A percentile compares a stretch with the other conserved stretches of the same genome.
These are phyloP conservation scores for Tetraodon nigroviridis DNA, from an alignment of 2,113 vertebrate species.

Conservation along the genomic window DNA sequence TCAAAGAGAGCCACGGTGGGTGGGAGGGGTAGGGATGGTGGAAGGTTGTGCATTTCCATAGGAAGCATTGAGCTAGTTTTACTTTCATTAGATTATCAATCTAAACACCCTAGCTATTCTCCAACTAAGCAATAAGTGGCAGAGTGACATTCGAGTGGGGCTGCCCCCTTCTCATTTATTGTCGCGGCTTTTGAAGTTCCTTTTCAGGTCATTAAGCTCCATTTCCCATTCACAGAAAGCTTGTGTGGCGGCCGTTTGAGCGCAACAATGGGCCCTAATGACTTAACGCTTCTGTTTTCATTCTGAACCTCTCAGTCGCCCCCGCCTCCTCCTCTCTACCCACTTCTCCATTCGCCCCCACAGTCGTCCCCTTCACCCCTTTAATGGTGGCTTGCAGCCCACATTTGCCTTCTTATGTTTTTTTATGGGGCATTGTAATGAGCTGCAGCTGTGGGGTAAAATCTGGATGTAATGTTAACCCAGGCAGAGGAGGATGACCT, in stretches of 20 bases:
- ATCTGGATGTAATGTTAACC: conserved; percentile 79
- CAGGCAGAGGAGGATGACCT: conserved; percentile 77
- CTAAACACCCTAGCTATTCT: conserved; percentile 74
- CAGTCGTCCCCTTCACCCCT: conserved; percentile 61
- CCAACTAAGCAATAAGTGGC: conserved; percentile 68
- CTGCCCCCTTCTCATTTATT: conserved; percentile 68
- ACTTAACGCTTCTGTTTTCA: conserved; percentile 80
- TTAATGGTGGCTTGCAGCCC: conserved; percentile 64
- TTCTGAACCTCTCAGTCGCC: conserved; percentile 67
- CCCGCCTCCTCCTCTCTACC: conserved; percentile 43
- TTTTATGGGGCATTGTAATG: conserved; percentile 81
- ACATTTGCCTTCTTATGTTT: conserved; percentile 62
- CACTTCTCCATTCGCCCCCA: conserved; percentile 53
- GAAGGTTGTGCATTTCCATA: conserved; percentile 39
- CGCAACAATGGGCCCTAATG: conserved; percentile 75
- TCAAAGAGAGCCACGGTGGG: conserved; percentile 22
- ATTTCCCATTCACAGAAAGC: conserved; percentile 75
- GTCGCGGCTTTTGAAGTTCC: conserved; percentile 73
- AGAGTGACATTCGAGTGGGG: conserved; percentile 70
- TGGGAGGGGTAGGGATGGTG: neutral
- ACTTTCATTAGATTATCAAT: conserved; percentile 69
- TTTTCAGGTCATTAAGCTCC: conserved; percentile 78
- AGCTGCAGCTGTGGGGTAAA: conserved; percentile 91
- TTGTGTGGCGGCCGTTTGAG: conserved; percentile 73
- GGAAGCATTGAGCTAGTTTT: conserved; percentile 55